Conservation (phyloP, 1,140 invertebrate genomes). For the Drosophila murphyi region DNA sequence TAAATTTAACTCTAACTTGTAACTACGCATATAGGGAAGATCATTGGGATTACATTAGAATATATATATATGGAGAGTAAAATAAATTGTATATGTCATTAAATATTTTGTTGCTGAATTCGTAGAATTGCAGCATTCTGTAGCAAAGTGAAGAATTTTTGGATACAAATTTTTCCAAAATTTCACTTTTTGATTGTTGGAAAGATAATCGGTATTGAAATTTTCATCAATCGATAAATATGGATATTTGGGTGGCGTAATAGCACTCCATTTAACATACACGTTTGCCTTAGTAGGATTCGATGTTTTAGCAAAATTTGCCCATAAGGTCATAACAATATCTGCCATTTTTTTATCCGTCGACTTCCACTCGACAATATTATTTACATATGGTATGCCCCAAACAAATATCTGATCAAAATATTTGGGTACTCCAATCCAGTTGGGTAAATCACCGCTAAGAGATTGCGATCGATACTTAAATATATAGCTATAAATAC, state of each 20-base stretch:
- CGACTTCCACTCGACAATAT: constrained; percentile 88
- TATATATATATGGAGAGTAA: constrained; percentile 1
- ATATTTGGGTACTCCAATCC: constrained; percentile 91
- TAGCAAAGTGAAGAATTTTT: constrained; percentile 88
- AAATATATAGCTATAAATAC: constrained; percentile 90
- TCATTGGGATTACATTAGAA: background rate
- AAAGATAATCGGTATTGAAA: constrained; percentile 89
- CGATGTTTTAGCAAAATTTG: constrained; percentile 89
- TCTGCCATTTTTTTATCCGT: constrained; percentile 91
- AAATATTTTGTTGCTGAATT: constrained; percentile 33
- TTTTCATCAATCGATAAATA: constrained; percentile 90
- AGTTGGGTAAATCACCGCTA: constrained; percentile 88
- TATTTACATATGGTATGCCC: constrained; percentile 89
- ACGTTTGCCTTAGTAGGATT: constrained; percentile 89
- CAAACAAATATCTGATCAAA: constrained; percentile 92
- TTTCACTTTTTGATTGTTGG: constrained; percentile 90
- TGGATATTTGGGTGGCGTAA: constrained; percentile 87
- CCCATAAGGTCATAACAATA: constrained; percentile 90
- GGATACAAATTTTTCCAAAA: constrained; percentile 94
- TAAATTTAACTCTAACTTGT: constrained; percentile 1
- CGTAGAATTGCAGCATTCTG: constrained; percentile 88
- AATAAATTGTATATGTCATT: constrained; percentile 12
- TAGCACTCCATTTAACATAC: constrained; percentile 90
- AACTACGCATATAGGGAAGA: constrained; percentile 1
- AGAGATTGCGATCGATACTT: constrained; percentile 89